Conservation (phyloP, 2,888 invertebrate species). For the Phragmatobia fuliginosa region DNA sequence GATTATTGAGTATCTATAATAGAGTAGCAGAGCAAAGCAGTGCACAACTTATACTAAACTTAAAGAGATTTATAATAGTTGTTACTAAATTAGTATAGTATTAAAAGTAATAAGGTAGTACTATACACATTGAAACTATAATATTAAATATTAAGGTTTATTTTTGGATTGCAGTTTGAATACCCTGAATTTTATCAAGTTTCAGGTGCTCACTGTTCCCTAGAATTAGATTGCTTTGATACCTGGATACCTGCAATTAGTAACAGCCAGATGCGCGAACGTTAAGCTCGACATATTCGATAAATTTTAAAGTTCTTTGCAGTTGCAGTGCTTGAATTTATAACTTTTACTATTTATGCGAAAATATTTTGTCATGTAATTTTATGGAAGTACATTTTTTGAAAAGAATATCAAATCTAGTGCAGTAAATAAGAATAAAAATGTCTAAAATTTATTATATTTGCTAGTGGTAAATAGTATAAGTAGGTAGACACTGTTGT, state of each 20-base stretch:
- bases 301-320: conserved; percentile 51
- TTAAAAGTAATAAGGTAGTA: too few species aligned
- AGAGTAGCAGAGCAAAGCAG: too few species aligned
- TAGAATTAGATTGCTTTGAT: background rate
- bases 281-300: conserved; percentile 44
- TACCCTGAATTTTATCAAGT: background rate
- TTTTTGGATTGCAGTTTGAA: background rate
- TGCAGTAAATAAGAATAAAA: background rate
- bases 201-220: background rate
- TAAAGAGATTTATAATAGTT: too few species aligned
- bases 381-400: background rate
- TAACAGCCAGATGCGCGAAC: conserved; percentile 43
- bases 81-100: too few species aligned
- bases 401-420: background rate
- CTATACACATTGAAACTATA: too few species aligned
- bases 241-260: conserved; percentile 33
- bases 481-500: too few species aligned
- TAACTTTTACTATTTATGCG: background rate
- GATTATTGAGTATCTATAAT: too few species aligned
- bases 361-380: background rate
- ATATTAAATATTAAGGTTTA: background rate
- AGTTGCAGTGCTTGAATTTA: background rate
- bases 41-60: too few species aligned
- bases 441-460: background rate
- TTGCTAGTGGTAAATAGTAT: background rate